These are phyloP conservation scores for Parauchenoglanis ngamensis DNA, from an alignment of 2,797 vertebrate genomes.

Conservation along the genomic window DNA sequence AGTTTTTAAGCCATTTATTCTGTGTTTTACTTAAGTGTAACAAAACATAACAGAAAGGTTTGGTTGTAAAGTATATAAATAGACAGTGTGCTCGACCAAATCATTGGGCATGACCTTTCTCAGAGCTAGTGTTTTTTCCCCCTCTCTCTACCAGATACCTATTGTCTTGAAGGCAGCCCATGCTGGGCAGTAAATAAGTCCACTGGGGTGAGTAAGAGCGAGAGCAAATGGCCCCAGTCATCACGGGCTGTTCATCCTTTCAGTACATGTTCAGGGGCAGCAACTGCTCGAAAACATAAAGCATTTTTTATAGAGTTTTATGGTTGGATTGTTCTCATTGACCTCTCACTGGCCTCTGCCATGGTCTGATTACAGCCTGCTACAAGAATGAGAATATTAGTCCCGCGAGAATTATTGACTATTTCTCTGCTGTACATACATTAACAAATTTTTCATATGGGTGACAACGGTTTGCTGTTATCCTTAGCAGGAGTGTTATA, in stretches of 20 bases:
- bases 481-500: neutral
- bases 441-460: neutral
- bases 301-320: conserved; percentile 56
- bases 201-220: conserved; percentile 40
- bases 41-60: neutral
- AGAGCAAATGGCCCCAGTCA: conserved; percentile 59
- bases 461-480: neutral
- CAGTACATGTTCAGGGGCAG: conserved; percentile 55
- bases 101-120: conserved; percentile 35
- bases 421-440: neutral
- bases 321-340: conserved; percentile 56
- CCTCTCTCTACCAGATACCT: conserved; percentile 19
- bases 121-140: neutral
- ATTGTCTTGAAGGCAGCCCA: conserved; percentile 49
- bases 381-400: conserved; percentile 54
- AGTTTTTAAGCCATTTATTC: neutral
- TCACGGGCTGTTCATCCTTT: conserved; percentile 49
- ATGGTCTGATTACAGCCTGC: conserved; percentile 43
- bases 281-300: conserved; percentile 59
- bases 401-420: neutral
- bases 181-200: conserved; percentile 50
- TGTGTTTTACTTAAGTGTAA: neutral
- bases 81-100: neutral
- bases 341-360: conserved; percentile 44
- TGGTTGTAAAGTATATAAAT: neutral